A percentile compares a stretch with the other conserved stretches of the same genome.
These are phyloP conservation scores for Cerastoderma edule DNA, from an alignment of 2,888 invertebrate genomes.

Conservation along the genomic window DNA sequence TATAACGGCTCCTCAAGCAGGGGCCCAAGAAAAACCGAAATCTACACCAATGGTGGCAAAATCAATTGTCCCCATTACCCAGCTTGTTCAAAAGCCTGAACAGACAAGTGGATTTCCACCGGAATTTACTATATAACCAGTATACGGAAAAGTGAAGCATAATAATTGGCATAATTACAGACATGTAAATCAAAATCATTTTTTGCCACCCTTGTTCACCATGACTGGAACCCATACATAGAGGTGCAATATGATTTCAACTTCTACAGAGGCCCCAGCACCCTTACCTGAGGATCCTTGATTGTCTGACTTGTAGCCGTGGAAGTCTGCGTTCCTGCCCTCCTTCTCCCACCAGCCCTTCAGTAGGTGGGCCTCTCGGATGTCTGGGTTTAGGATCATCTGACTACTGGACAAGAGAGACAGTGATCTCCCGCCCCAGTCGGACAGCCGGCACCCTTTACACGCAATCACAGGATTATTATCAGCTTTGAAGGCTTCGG, in stretches of 20 bases:
- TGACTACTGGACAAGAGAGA: constrained; percentile 80
- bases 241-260: too few species aligned
- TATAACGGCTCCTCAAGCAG: too few species aligned
- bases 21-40: too few species aligned
- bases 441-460: constrained; percentile 93
- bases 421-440: constrained; percentile 88
- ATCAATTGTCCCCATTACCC: too few species aligned
- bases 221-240: too few species aligned
- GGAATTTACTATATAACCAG: background rate
- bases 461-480: constrained; percentile 92
- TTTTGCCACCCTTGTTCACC: too few species aligned
- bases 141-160: too few species aligned
- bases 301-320: constrained; percentile 76
- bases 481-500: constrained; percentile 92
- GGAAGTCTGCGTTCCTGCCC: constrained; percentile 83
- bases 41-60: too few species aligned
- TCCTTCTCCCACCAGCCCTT: constrained; percentile 95
- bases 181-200: too few species aligned
- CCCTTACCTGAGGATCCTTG: constrained; percentile 59
- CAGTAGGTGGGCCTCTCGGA: constrained; percentile 92
- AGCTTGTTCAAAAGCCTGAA: too few species aligned
- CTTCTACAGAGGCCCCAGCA: background rate
- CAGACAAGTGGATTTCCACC: too few species aligned
- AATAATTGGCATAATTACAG: too few species aligned
- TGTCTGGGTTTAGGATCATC: constrained; percentile 93